Evolutionary conservation across 2,888 invertebrate genomes (phyloP).

Genomic region (Ditula angustiorana): DNA sequence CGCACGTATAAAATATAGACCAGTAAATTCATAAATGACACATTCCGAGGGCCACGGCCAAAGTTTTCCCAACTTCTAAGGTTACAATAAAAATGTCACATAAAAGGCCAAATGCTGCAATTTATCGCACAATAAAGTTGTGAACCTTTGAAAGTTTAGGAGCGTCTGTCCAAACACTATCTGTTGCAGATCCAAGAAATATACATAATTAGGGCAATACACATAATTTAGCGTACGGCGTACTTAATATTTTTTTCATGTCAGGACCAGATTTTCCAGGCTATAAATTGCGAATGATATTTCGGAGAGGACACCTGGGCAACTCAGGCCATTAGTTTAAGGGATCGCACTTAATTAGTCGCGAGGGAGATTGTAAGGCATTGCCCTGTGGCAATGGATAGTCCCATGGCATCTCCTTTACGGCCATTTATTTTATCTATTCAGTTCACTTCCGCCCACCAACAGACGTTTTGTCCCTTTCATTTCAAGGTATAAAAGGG

Average conservation of each 20-base stretch:
- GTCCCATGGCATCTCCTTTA: slow-evolving; percentile 29
- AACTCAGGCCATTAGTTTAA: slow-evolving; percentile 30
- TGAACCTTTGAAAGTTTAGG: slow-evolving; percentile 40
- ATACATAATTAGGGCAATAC: neutral
- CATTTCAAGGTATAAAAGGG: slow-evolving; percentile 11
- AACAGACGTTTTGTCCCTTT: slow-evolving; percentile 26
- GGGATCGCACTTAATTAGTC: slow-evolving; percentile 39
- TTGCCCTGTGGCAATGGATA: slow-evolving; percentile 30
- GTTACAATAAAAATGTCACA: slow-evolving; percentile 71
- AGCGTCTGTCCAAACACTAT: slow-evolving; percentile 28
- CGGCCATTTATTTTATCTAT: slow-evolving; percentile 34
- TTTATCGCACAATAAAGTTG: slow-evolving; percentile 63
- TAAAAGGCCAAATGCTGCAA: slow-evolving; percentile 58
- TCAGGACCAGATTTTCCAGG: slow-evolving; percentile 5
- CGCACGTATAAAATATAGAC: slow-evolving; percentile 60
- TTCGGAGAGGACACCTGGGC: slow-evolving; percentile 34
- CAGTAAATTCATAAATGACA: slow-evolving; percentile 73
- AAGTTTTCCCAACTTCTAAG: slow-evolving; percentile 67
- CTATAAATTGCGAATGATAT: slow-evolving; percentile 30
- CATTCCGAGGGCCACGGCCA: slow-evolving; percentile 57
- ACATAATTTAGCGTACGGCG: too few species aligned
- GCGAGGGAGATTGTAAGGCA: slow-evolving; percentile 31
- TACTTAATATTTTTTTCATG: too few species aligned
- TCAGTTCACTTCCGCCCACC: slow-evolving; percentile 18
- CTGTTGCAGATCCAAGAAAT: slow-evolving; percentile 30